These are phyloP conservation scores for Patagioenas fasciata DNA, from an alignment of 2,113 vertebrate species.

Conservation along the genomic window DNA sequence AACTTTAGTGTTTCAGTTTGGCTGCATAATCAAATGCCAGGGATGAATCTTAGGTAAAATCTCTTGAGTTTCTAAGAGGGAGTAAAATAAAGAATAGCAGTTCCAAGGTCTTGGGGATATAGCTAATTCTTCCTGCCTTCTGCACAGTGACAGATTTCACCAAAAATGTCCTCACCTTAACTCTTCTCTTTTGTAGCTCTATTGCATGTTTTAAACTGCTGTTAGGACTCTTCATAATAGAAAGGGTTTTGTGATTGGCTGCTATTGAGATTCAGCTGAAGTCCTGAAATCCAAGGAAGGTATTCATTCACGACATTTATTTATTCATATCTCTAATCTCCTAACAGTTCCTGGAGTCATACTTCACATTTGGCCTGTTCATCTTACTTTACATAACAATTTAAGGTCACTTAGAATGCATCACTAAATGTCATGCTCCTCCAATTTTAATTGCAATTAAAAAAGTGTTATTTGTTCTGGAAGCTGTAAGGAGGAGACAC, in stretches of 20 bases:
- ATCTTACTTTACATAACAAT: not conserved
- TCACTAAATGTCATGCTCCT: not conserved
- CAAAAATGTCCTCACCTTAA: not conserved
- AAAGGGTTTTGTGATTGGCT: not conserved
- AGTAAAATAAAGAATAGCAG: not conserved
- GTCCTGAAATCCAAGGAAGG: not conserved
- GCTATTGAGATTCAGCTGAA: not conserved
- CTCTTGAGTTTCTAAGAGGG: not conserved
- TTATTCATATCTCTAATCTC: not conserved
- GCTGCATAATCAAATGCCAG: not conserved
- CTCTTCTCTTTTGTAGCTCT: not conserved
- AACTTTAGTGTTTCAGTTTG: not conserved
- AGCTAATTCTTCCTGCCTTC: not conserved
- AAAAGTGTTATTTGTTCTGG: constrained; percentile 5
- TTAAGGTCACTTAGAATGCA: not conserved
- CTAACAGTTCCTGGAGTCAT: not conserved
- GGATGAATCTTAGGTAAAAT: not conserved
- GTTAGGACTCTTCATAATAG: not conserved
- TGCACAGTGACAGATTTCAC: not conserved
- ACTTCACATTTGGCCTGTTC: not conserved
- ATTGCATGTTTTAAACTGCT: not conserved
- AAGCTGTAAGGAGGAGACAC: not conserved
- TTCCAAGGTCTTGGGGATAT: not conserved
- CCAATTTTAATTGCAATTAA: not conserved
- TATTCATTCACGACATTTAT: not conserved